phyloP scores from a whole-genome alignment of 37 sponge, comb jelly and placozoan species.

The Diacarnus erythraeanus region DNA sequence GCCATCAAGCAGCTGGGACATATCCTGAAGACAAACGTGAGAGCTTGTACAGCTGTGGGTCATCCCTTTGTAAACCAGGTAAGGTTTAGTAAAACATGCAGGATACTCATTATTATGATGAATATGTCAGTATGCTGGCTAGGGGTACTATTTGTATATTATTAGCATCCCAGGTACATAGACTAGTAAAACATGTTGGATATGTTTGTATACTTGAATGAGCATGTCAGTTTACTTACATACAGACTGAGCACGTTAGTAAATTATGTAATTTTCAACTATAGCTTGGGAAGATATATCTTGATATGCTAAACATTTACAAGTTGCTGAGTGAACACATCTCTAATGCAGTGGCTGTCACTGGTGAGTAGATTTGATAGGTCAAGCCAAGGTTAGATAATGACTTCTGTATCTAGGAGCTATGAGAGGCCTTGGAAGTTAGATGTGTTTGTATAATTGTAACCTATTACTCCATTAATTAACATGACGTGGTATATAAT shows the following conservation, averaged over 20 bases:
- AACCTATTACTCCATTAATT: no score
- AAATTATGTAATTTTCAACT: background rate
- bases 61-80: constrained; percentile 97
- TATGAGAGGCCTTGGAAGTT: no score
- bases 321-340: constrained; percentile 94
- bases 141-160: no score
- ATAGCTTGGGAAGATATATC: constrained; percentile 92
- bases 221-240: background rate
- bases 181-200: no score
- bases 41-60: constrained; percentile 91
- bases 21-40: constrained; percentile 96
- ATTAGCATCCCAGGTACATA: no score
- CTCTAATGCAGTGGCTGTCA: constrained; percentile 70
- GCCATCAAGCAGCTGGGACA: constrained; percentile 90
- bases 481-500: no score
- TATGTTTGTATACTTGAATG: background rate
- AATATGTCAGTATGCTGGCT: no score
- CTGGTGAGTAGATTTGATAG: constrained; percentile 44
- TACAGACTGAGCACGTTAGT: no score
- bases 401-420: no score
- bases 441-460: background rate
- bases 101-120: background rate
- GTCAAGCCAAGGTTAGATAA: no score
- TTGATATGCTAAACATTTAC: constrained; percentile 99
- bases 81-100: background rate